These are phyloP conservation scores for Rhodinocichla rosea DNA, from an alignment of 2,113 vertebrate species.

Conservation along the genomic window DNA sequence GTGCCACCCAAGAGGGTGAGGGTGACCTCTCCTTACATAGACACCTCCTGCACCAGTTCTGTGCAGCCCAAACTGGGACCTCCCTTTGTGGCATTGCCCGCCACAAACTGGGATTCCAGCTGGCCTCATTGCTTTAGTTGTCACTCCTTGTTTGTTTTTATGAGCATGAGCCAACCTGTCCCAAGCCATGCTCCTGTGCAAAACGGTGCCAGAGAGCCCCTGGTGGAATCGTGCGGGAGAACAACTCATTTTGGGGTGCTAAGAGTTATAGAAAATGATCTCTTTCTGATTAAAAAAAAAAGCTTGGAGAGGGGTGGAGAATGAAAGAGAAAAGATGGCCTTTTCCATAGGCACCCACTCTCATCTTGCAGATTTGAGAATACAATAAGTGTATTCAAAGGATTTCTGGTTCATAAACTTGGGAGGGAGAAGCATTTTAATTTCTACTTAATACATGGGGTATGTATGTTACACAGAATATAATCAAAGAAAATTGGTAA, in stretches of 20 bases:
- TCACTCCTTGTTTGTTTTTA: neutral
- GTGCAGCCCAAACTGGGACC: slow-evolving; percentile 43
- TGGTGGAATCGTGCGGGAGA: neutral
- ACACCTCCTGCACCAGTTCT: neutral
- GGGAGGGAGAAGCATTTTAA: neutral
- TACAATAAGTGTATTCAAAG: neutral
- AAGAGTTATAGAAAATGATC: neutral
- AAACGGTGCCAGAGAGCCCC: neutral
- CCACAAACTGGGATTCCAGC: slow-evolving; percentile 48
- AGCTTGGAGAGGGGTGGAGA: neutral
- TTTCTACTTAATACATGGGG: neutral
- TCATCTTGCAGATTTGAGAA: neutral
- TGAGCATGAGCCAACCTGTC: neutral
- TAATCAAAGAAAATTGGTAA: neutral
- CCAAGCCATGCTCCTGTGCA: neutral
- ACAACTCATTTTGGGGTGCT: neutral
- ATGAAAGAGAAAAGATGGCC: neutral
- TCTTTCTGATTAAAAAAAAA: neutral
- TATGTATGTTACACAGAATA: neutral
- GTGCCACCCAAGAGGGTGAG: neutral
- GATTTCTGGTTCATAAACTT: neutral
- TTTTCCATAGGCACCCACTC: neutral
- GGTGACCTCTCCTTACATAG: rapidly evolving
- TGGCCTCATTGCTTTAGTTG: slow-evolving; percentile 24
- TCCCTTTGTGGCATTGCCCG: slow-evolving; percentile 63